Conservation (phyloP, 2,113 vertebrate species). For the Mastomys coucha region DNA sequence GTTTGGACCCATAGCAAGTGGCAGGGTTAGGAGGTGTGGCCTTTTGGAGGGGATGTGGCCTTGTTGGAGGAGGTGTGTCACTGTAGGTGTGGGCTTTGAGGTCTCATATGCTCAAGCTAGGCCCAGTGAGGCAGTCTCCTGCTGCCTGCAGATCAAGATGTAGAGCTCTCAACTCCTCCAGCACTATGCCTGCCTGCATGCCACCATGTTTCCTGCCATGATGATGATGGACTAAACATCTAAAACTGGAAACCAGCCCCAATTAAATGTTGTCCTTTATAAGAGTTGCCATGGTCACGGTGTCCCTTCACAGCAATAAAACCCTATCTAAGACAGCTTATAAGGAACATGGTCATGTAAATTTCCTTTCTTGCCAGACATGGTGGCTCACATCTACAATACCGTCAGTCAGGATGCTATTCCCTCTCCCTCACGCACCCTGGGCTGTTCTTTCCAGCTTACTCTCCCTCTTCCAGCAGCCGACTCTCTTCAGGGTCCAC, state of each 20-base stretch:
- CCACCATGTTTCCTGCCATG: not conserved
- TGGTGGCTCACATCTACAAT: not conserved
- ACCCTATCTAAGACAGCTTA: not conserved
- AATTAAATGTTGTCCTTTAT: not conserved
- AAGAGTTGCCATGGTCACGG: not conserved
- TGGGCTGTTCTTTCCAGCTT: not conserved
- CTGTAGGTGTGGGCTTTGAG: not conserved
- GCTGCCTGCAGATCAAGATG: not conserved
- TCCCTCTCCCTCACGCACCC: not conserved
- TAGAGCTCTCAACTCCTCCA: not conserved
- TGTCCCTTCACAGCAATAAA: not conserved
- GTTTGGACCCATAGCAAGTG: not conserved
- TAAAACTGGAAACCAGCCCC: not conserved
- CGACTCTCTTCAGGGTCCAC: not conserved
- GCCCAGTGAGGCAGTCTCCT: not conserved
- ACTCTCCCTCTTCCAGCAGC: not conserved
- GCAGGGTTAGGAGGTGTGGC: not conserved
- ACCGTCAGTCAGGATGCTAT: not conserved
- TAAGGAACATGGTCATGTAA: conserved; percentile 11
- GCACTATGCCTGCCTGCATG: not conserved
- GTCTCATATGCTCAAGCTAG: not conserved
- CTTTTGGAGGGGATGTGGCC: too few species aligned
- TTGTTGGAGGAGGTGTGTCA: not conserved
- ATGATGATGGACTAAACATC: not conserved
- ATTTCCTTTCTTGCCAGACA: not conserved